Conservation (phyloP, 2,113 vertebrate species). For the Bubalus kerabau region DNA sequence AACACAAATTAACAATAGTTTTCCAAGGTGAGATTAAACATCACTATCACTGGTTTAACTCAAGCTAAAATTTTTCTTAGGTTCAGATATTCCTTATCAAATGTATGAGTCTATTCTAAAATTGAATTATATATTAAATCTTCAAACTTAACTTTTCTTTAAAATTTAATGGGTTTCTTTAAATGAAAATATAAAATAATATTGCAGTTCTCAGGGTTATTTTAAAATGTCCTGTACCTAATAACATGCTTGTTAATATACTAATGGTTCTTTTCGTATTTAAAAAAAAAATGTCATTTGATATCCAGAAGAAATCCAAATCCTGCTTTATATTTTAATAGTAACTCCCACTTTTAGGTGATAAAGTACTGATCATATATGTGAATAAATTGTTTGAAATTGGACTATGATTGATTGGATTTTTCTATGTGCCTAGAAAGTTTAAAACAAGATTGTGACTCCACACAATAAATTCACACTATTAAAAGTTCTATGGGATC, state of each 20-base stretch:
- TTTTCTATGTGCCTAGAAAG: background rate
- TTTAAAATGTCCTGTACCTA: background rate
- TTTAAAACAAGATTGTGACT: background rate
- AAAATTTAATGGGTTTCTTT: background rate
- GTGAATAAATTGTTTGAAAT: background rate
- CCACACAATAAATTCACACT: background rate
- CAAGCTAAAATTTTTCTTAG: background rate
- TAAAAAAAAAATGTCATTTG: background rate
- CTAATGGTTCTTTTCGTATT: background rate
- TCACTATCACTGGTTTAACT: background rate
- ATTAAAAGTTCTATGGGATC: background rate
- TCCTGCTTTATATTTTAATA: background rate
- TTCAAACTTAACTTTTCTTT: constrained; percentile 22
- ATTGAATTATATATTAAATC: background rate
- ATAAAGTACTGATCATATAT: background rate
- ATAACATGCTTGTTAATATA: background rate
- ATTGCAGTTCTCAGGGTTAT: background rate
- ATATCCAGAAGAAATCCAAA: constrained; percentile 18
- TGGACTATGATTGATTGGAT: background rate
- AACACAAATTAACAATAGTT: background rate
- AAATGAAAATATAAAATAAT: background rate
- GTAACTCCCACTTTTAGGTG: background rate
- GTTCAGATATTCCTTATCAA: background rate
- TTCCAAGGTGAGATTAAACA: background rate
- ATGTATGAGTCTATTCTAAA: background rate